Evolutionary conservation across 2,888 invertebrate species (phyloP), one percentile per base, ranked within the genome.

Genomic region (Drosophila paramelanica): DNA sequence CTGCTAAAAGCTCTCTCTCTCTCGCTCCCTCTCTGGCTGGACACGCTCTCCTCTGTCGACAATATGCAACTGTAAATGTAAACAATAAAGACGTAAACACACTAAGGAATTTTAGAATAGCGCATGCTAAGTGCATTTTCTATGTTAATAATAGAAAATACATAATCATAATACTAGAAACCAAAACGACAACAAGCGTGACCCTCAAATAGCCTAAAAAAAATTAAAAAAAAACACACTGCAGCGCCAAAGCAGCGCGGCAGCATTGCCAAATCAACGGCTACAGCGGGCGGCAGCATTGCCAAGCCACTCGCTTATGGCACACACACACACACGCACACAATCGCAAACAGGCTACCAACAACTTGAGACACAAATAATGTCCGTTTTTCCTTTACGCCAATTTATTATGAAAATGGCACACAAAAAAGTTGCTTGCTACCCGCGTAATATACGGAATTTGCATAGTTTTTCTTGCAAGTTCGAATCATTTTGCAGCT

Each of bases 191-290:
- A 65, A 64, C 42, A 66, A 46, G n/a, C 57, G 50, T 79, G 85
- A 81, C 81, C 82, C 76, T 79, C 85, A 70, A 72, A 17, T 25
- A 45, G 43, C 43, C 41, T 47, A 56, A 41, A 52, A 46, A 47
- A 51, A 56, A 17, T 17, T 17, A 17, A 17, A 17, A 17, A 17
- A 46, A 36, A 50, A 50, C 49, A 59, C 45, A 61, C 39, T 70
- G 55, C 74, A 75, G 52, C 77, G 61, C 53, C 60, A 73, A 73
- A 61, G 60, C 74, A 73, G 59, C 51, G 59, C 60, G 55, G 55
- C 77, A 74, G 88, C 82, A 81, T 83, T 82, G 81, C 86, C 81
- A 82, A 82, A 80, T 86, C 79, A 67, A 86, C 83, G 77, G 58
- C 50, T 73, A 61, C 78, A 77, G 61, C 67, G 60, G 74, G 66